A percentile compares a stretch with the other conserved stretches of the same genome.
Evolutionary conservation across 1,140 invertebrate genomes (phyloP).

Genomic region (Drosophila subobscura): DNA sequence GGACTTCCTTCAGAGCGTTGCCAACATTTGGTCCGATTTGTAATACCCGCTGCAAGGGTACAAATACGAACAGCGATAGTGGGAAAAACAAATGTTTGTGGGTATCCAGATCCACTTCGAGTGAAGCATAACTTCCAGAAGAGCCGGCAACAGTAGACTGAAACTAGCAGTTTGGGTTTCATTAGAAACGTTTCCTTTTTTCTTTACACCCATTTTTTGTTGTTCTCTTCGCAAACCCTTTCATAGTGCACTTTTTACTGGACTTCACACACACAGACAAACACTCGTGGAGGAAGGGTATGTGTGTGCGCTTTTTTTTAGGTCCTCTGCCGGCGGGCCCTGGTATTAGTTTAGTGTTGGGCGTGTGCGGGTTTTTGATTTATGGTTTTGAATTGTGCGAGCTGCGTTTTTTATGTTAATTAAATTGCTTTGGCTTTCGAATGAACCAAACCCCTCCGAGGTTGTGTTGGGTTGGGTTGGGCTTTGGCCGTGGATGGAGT

Average conservation of each 20-base stretch:
- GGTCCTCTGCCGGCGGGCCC: not conserved
- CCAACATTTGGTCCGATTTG: too few relatives aligned
- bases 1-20: too few relatives aligned
- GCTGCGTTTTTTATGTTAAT: slow-evolving; percentile 76
- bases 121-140: slow-evolving; percentile 28
- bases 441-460: slow-evolving; percentile 7
- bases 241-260: slow-evolving; percentile 34
- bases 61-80: too few relatives aligned
- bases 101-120: slow-evolving; percentile 20
- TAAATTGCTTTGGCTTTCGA: slow-evolving; percentile 61
- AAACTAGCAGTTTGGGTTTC: slow-evolving; percentile 50
- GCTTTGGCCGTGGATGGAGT: not conserved
- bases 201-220: not conserved
- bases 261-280: slow-evolving; percentile 11
- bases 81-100: slow-evolving; percentile 34
- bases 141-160: slow-evolving; percentile 18
- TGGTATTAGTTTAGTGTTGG: slow-evolving; percentile 53
- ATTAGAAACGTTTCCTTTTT: slow-evolving; percentile 32
- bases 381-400: slow-evolving; percentile 65
- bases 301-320: slow-evolving; percentile 9
- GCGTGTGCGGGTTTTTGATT: slow-evolving; percentile 67
- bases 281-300: too few relatives aligned
- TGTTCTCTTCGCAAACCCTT: not conserved
- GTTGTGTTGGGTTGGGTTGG: slow-evolving; percentile 7
- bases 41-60: too few relatives aligned